Evolutionary conservation across 2,888 invertebrate species (phyloP), one percentile per base, ranked within the genome.

Genomic region (Crepidodera aurea): DNA sequence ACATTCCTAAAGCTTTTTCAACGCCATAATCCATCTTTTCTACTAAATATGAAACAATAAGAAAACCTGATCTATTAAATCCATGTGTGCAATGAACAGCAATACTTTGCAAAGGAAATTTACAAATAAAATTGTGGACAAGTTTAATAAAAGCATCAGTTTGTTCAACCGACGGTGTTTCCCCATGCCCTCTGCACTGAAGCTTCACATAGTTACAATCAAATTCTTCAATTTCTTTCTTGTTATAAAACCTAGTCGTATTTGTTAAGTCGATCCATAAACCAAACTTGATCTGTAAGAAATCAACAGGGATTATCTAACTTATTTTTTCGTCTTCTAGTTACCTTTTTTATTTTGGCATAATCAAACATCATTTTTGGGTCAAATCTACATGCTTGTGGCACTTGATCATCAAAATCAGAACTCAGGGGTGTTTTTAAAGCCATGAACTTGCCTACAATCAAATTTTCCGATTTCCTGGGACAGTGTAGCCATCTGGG

Each of bases 11-110:
- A 0, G 95, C 96, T 1, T 92, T 91, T 68, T 93, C 94, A 0
- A 97, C 86, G 74, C 91, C 90, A 82, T 90, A 93, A 71, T 92
- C 92, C 75, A 90, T 83, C 65, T 88, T 88, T 76, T 94, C 91
- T 2, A 97, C 92, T 80, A 99, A 86, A 80, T 93, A 99, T 0
- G 96, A 91, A 19, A 91, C 88, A 51, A 99, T 91, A 4, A 99
- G 84, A 77, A 98, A 99, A 0, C 99, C 99, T 5, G 98, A 98
- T 71, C 99, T 85, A 80, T 99, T 99, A 81, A 98, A 99, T 0
- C 99, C 99, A 81, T 99, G 99, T 0, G 99, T 98, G 77, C 97
- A 98, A 79, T 97, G 97, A 5, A 98, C 90, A 5, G 89, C 93
- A 69, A 93, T 88, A 46, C 86, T 80, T 74, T 94, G 89, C 60